Evolutionary conservation across 1,140 invertebrate species (phyloP).

Genomic region (Trichonephila inaurata): DNA sequence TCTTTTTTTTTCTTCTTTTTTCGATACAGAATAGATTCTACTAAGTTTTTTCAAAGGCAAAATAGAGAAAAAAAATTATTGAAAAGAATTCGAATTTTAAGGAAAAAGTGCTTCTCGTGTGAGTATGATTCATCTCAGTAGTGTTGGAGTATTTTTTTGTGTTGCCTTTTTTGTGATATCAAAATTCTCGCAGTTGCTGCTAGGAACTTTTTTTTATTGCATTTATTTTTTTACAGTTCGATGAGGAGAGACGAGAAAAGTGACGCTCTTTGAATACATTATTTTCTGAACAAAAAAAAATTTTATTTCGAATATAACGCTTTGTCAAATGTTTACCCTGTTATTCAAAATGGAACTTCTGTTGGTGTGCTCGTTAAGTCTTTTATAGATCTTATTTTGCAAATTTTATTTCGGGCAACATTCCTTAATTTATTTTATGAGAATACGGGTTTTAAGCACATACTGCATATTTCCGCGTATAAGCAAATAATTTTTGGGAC

Average conservation of each 20-base stretch:
- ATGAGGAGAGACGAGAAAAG: neutral
- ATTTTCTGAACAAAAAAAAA: neutral
- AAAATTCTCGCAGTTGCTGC: neutral
- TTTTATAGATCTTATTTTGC: neutral
- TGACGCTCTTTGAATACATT: constrained; percentile 30
- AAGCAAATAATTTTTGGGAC: no score
- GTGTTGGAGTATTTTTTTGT: neutral
- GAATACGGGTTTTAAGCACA: neutral
- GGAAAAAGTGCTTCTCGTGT: neutral
- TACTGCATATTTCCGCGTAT: no score
- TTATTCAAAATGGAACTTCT: constrained; percentile 53
- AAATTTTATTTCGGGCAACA: neutral
- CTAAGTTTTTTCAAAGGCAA: neutral
- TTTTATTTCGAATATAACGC: constrained; percentile 41
- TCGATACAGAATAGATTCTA: neutral
- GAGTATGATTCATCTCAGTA: neutral
- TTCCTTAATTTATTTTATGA: constrained; percentile 19
- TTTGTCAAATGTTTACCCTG: constrained; percentile 64
- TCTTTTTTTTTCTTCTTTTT: neutral
- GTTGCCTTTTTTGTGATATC: neutral
- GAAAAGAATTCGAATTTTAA: neutral
- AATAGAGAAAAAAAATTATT: neutral
- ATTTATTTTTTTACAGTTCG: no score
- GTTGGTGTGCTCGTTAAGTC: neutral
- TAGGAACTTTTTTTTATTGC: neutral